Conservation (phyloP, 2,113 vertebrate species). For the Axis porcinus region DNA sequence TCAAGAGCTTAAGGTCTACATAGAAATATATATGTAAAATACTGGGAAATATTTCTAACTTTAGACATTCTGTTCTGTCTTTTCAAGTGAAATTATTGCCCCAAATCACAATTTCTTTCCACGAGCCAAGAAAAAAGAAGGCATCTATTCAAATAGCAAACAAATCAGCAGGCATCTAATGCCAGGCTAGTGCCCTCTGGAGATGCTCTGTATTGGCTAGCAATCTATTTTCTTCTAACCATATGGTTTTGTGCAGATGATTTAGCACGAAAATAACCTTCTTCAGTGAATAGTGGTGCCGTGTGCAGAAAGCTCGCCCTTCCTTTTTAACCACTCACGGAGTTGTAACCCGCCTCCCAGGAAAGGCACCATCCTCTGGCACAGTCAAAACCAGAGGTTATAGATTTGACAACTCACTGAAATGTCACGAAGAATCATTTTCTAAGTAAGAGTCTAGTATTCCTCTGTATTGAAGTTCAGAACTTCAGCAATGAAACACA, state of each 20-base stretch:
- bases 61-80: slow-evolving; percentile 10
- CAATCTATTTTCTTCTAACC: slow-evolving; percentile 70
- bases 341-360: slow-evolving; percentile 43
- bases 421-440: slow-evolving; percentile 56
- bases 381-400: background rate
- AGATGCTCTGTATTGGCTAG: slow-evolving; percentile 64
- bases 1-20: background rate
- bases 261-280: slow-evolving; percentile 78
- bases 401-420: slow-evolving; percentile 55
- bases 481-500: background rate
- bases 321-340: slow-evolving; percentile 58
- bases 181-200: slow-evolving; percentile 61
- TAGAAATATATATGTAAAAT: background rate
- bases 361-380: slow-evolving; percentile 64
- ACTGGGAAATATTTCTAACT: slow-evolving; percentile 20
- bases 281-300: slow-evolving; percentile 67
- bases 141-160: slow-evolving; percentile 53
- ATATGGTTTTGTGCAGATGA: slow-evolving; percentile 79
- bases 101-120: slow-evolving; percentile 11
- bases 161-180: slow-evolving; percentile 61
- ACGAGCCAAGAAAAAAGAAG: slow-evolving; percentile 1
- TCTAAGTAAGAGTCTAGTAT: background rate
- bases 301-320: slow-evolving; percentile 60
- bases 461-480: background rate
- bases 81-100: slow-evolving; percentile 30